phyloP scores from a whole-genome alignment of 2,113 vertebrate species.

The Paracanthobrama guichenoti region DNA sequence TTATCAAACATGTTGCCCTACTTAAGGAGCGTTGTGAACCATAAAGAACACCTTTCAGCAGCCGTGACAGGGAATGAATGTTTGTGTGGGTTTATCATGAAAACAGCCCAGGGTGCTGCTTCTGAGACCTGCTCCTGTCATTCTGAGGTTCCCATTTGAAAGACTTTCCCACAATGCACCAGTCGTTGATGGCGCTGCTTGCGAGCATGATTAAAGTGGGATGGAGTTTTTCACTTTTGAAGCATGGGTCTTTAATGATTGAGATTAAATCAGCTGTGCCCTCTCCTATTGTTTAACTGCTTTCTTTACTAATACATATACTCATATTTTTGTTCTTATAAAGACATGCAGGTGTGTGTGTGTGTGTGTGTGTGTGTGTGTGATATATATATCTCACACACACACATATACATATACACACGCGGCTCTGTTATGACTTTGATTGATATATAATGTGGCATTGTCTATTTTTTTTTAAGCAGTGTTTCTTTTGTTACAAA shows the following conservation, averaged over 20 bases:
- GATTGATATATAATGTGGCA: slow-evolving; percentile 56
- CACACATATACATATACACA: slow-evolving; percentile 35
- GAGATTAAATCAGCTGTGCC: slow-evolving; percentile 46
- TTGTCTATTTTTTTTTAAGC: slow-evolving; percentile 39
- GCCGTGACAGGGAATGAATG: not conserved
- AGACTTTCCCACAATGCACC: slow-evolving; percentile 24
- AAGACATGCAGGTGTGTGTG: slow-evolving; percentile 44
- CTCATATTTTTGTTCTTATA: slow-evolving; percentile 27
- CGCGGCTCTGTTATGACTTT: slow-evolving; percentile 59
- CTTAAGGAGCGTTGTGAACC: not conserved
- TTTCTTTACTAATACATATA: slow-evolving; percentile 66
- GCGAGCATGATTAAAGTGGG: slow-evolving; percentile 33
- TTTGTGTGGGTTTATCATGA: slow-evolving; percentile 3
- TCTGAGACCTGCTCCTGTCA: slow-evolving; percentile 23
- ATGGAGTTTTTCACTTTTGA: slow-evolving; percentile 29
- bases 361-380: not conserved
- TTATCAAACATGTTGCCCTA: slow-evolving; percentile 38
- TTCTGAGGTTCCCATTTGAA: not conserved
- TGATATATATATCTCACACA: not conserved
- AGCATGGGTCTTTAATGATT: slow-evolving; percentile 40
- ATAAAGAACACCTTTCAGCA: slow-evolving; percentile 12
- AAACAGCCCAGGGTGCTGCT: slow-evolving; percentile 5
- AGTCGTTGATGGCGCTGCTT: slow-evolving; percentile 19
- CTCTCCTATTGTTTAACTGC: slow-evolving; percentile 60
- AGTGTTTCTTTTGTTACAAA: slow-evolving; percentile 44